Base-by-base conservation (phyloP, 2,797 vertebrate species). In the Pachyuromys duprasi region DNA sequence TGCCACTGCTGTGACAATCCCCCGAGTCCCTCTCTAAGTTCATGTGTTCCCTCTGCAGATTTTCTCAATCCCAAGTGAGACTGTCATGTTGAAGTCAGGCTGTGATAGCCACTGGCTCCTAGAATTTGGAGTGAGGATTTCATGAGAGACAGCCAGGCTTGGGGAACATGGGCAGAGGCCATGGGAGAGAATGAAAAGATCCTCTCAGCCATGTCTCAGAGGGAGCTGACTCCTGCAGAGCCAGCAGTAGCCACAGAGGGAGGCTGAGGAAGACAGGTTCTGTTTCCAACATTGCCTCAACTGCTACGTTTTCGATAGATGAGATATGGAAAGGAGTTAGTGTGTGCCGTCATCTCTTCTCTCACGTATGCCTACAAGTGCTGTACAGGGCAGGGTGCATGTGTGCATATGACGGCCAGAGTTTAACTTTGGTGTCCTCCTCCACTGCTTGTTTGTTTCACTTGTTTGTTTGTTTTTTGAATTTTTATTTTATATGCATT, bases 291-390 rank as follows among this genome's bases (percentile, higher is more conserved):
- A 18, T 49, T 28, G 39, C 69, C 67, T 70, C 24, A 7, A 9
- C 28, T n/a, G n/a, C 70, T 31, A 13, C 4, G 36, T 12, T 62
- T 13, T 28, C 11, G 9, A 28, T 28, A 4, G 8, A 33, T 65
- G 28, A 69, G 49, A 14, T 9, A 1, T 14, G 45, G 4, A 63
- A 26, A n/a, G 28, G 2, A 8, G n/a, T 57, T 45, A 18, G 7
- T 5, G 4, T 0, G 0, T 0, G 2, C 18, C 0, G 0, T 24
- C 49, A 55, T 11, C 8, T 6, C 33, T 69, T 69, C 65, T 14
- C 42, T 86, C 80, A 1, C 22, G 26, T 33, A 6, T 65, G 39
- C 7, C 82, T n/a, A 20, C 82, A 33, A 22, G 0, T 42, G n/a
- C 11, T 24, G 26, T 28, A 1, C 26, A 24, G 3, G 22, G 57